A percentile compares a stretch with the other conserved stretches of the same genome.
phyloP scores from a whole-genome alignment of 1,140 invertebrate species.

The Rhyacophila brunnea region DNA sequence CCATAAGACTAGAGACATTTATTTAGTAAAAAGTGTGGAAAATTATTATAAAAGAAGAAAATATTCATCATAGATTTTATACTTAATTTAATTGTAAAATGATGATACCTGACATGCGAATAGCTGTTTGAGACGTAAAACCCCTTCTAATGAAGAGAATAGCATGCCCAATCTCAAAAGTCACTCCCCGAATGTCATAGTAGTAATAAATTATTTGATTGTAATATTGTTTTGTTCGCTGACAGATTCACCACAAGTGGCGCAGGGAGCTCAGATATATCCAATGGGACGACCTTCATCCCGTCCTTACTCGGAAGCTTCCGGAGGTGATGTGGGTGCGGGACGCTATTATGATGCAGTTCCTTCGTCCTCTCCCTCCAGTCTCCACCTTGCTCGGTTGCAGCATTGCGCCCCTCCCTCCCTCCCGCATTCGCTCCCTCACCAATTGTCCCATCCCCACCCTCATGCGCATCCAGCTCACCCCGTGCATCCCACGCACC shows the following conservation, averaged over 20 bases:
- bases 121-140: too few species aligned
- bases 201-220: neutral
- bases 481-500: slow-evolving; percentile 38
- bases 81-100: too few species aligned
- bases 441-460: slow-evolving; percentile 8
- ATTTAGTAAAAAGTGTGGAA: too few species aligned
- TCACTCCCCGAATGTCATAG: too few species aligned
- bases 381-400: slow-evolving; percentile 38
- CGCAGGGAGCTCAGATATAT: slow-evolving; percentile 58
- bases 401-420: slow-evolving; percentile 42
- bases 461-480: slow-evolving; percentile 58
- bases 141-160: too few species aligned
- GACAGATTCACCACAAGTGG: slow-evolving; percentile 67
- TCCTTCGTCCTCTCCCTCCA: slow-evolving; percentile 62
- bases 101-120: too few species aligned
- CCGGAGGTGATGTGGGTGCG: slow-evolving; percentile 43
- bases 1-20: too few species aligned
- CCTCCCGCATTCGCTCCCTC: slow-evolving; percentile 13
- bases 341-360: slow-evolving; percentile 55
- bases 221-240: slow-evolving; percentile 11
- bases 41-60: too few species aligned
- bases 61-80: too few species aligned
- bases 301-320: slow-evolving; percentile 38
- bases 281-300: slow-evolving; percentile 46
- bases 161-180: too few species aligned